phyloP scores from a whole-genome alignment of 2,797 vertebrate species.

The Galago senegalensis region DNA sequence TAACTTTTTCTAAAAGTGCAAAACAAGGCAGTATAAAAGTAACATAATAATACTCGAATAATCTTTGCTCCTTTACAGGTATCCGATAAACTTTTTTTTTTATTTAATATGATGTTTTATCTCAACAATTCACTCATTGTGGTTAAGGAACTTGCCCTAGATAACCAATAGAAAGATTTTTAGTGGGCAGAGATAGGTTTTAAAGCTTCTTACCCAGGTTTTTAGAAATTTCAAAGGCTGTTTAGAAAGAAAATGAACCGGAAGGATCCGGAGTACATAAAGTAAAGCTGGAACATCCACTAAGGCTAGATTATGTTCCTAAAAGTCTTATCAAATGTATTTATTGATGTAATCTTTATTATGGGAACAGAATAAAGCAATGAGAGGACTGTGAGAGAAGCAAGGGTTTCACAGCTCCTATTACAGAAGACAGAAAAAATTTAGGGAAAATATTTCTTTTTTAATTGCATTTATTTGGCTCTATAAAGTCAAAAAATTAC shows the following conservation, averaged over 20 bases:
- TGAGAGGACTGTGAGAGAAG: background rate
- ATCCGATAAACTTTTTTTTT: background rate
- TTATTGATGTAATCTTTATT: background rate
- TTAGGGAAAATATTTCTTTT: background rate
- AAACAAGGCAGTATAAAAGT: background rate
- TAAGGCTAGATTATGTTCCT: background rate
- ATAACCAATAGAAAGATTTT: background rate
- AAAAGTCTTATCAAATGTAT: background rate
- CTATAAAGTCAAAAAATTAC: background rate
- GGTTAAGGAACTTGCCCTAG: background rate
- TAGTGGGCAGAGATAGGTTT: background rate
- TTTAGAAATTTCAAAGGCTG: background rate
- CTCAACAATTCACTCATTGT: background rate
- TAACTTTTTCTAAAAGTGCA: background rate
- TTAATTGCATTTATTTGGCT: background rate
- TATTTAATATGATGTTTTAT: background rate
- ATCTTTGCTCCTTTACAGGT: background rate
- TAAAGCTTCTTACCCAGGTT: background rate
- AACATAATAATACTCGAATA: background rate
- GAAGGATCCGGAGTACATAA: background rate
- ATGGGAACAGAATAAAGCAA: background rate
- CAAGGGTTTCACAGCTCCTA: background rate
- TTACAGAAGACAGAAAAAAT: background rate
- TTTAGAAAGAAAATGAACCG: constrained; percentile 3
- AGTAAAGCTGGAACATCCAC: background rate